Percentiles rank a stretch among this genome's conserved stretches.
Conservation (phyloP, 2,888 invertebrate species). For the Meloe dianella region DNA sequence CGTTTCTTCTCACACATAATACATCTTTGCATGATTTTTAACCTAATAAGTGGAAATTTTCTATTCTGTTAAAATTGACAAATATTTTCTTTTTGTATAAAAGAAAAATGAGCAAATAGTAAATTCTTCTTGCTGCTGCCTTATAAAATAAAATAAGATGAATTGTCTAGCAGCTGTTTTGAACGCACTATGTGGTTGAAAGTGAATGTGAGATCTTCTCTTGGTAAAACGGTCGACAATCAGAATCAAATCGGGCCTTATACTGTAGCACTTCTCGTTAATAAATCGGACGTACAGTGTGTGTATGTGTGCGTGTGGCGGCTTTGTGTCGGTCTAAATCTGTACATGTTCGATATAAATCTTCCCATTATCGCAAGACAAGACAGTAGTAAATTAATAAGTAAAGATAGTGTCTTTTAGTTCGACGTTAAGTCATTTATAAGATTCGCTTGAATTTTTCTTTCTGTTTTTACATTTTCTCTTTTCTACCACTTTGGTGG, state of each 20-base stretch:
- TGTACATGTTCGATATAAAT: slow-evolving; percentile 35
- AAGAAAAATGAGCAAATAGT: not conserved
- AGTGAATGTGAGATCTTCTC: slow-evolving; percentile 13
- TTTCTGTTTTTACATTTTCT: slow-evolving; percentile 1
- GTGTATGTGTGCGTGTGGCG: slow-evolving; percentile 19
- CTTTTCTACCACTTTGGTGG: not conserved
- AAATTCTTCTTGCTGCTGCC: not conserved
- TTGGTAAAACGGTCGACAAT: slow-evolving; percentile 14
- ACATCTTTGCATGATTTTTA: slow-evolving; percentile 24
- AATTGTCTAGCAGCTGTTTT: slow-evolving; percentile 13
- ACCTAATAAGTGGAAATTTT: slow-evolving; percentile 18
- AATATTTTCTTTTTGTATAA: slow-evolving; percentile 1
- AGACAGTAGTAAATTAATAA: slow-evolving; percentile 40
- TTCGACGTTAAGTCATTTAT: slow-evolving; percentile 19
- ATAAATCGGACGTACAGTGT: slow-evolving; percentile 24
- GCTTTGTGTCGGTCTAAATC: slow-evolving; percentile 29
- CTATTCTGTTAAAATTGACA: slow-evolving; percentile 15
- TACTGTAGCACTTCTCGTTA: slow-evolving; percentile 24
- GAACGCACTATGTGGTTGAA: slow-evolving; percentile 8
- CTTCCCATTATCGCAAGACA: slow-evolving; percentile 33
- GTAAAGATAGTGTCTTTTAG: slow-evolving; percentile 33
- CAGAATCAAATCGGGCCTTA: slow-evolving; percentile 24
- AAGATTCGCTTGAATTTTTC: slow-evolving; percentile 20
- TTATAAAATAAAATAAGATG: not conserved
- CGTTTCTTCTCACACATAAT: slow-evolving; percentile 18